Evolutionary conservation across 2,797 vertebrate species (phyloP).

Genomic region (Lagorchestes hirsutus): DNA sequence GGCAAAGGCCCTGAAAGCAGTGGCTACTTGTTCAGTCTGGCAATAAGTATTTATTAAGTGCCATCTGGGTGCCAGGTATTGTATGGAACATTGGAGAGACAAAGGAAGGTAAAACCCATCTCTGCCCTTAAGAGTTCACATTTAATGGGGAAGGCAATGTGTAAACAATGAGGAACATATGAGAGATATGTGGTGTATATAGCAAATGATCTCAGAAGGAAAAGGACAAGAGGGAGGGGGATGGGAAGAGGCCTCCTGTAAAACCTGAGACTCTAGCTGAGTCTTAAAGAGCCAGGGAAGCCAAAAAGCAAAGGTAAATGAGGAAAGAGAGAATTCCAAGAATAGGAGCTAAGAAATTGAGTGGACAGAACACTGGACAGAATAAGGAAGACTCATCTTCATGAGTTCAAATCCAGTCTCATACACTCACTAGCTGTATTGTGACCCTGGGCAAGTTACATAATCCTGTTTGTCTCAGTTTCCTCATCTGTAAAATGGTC

Average conservation of each 20-base stretch:
- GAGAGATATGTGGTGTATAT: background rate
- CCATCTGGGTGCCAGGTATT: background rate
- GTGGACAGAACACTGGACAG: background rate
- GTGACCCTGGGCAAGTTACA: background rate
- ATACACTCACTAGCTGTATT: background rate
- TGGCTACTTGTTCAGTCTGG: background rate
- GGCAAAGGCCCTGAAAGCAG: background rate
- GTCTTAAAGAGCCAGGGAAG: background rate
- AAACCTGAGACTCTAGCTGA: background rate
- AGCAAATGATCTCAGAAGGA: background rate
- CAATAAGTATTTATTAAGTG: background rate
- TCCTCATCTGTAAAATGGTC: background rate
- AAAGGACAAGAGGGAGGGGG: background rate
- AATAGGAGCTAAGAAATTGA: background rate
- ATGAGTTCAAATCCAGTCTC: background rate
- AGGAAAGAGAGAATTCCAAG: background rate
- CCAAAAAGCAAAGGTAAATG: background rate
- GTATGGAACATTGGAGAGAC: background rate
- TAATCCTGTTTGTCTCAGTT: background rate
- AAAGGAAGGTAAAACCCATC: background rate
- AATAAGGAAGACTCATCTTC: background rate
- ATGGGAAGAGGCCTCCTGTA: background rate
- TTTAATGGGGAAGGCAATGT: background rate
- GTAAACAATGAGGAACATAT: background rate
- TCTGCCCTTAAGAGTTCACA: background rate